Evolutionary conservation across 1,140 invertebrate species (phyloP).

Genomic region (Mizuhopecten yessoensis): DNA sequence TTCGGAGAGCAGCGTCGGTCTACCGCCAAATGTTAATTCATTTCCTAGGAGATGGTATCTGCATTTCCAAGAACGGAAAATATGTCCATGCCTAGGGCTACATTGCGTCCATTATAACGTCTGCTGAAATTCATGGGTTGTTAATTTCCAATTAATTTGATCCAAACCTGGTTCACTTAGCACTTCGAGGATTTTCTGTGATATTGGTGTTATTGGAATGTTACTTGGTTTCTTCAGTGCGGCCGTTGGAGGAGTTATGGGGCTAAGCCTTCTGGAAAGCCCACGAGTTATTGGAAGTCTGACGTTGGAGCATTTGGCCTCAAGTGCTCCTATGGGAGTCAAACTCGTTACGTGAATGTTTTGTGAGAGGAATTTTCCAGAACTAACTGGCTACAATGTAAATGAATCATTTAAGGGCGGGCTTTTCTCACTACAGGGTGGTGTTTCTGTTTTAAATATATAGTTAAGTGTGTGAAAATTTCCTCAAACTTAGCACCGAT

Average conservation of each 20-base stretch:
- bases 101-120: neutral
- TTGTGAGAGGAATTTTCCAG: neutral
- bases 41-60: neutral
- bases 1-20: neutral
- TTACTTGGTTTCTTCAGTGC: neutral
- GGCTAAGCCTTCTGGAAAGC: neutral
- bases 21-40: neutral
- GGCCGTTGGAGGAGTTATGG: neutral
- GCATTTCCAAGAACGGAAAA: constrained; percentile 20
- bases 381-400: neutral
- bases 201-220: neutral
- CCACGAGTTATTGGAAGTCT: too few relatives aligned
- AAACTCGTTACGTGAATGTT: neutral
- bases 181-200: too few relatives aligned
- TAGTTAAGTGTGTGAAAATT: neutral
- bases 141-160: neutral
- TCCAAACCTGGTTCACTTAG: neutral
- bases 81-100: neutral
- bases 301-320: too few relatives aligned
- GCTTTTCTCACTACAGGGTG: neutral
- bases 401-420: neutral
- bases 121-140: neutral
- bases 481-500: neutral
- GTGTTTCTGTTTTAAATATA: neutral
- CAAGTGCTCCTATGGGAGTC: neutral